Percentiles rank a stretch among this genome's conserved stretches.
These are phyloP conservation scores for Oxytorus armatus DNA, from an alignment of 2,888 invertebrate genomes.

Conservation along the genomic window DNA sequence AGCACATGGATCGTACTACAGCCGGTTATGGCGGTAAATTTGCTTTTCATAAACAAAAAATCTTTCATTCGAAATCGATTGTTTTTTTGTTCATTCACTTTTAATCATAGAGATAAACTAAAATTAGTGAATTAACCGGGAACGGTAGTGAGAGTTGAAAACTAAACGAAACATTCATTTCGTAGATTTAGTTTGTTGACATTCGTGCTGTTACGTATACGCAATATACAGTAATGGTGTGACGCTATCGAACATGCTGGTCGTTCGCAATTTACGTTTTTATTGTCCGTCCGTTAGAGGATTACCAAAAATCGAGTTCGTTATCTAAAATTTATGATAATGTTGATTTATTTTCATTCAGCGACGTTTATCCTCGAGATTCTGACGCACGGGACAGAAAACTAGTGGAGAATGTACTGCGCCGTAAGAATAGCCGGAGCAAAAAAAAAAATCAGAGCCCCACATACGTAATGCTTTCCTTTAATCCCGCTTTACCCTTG, in stretches of 20 bases:
- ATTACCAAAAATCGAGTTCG: neutral
- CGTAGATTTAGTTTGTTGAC: no score
- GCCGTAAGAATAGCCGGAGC: slow-evolving; percentile 58
- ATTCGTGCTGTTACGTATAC: no score
- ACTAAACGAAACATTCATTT: no score
- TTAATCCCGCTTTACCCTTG: slow-evolving; percentile 62
- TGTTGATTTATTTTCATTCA: neutral
- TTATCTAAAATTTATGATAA: neutral
- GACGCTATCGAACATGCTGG: no score
- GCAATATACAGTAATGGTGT: no score
- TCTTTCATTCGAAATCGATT: neutral
- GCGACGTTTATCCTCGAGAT: neutral
- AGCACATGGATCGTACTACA: slow-evolving; percentile 78
- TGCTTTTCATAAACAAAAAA: slow-evolving; percentile 13
- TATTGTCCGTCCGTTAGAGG: neutral
- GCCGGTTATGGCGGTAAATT: slow-evolving; percentile 56
- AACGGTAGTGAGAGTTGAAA: neutral
- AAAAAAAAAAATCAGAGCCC: slow-evolving; percentile 27
- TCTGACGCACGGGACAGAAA: neutral
- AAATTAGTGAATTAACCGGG: no score
- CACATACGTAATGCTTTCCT: slow-evolving; percentile 52
- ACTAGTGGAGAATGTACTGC: slow-evolving; percentile 40
- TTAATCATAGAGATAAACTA: no score
- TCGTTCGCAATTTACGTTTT: no score
- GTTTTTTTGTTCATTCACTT: neutral